Evolutionary conservation across 2,888 invertebrate genomes (phyloP).

Genomic region (Amiota communis): DNA sequence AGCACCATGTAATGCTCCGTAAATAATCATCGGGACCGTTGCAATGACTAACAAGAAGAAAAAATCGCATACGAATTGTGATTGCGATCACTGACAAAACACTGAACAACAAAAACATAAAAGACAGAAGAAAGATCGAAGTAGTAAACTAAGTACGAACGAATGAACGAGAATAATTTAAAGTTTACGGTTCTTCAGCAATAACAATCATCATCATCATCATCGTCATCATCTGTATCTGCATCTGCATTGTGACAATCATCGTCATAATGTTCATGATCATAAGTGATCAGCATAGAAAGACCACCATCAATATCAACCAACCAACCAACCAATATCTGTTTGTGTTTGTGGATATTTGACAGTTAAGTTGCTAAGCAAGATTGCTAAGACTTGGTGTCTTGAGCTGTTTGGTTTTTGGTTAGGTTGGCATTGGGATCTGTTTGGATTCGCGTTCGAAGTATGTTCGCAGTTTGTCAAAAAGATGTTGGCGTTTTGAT

Average conservation of each 20-base stretch:
- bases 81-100: constrained; percentile 9
- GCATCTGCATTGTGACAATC: too few species aligned
- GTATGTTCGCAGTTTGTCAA: constrained; percentile 47
- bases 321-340: too few species aligned
- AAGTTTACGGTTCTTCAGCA: constrained; percentile 24
- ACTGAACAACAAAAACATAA: background rate
- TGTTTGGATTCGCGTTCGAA: background rate
- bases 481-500: constrained; percentile 63
- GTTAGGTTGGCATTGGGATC: background rate
- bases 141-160: background rate
- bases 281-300: too few species aligned
- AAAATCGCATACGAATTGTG: constrained; percentile 3
- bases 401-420: too few species aligned
- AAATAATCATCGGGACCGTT: constrained; percentile 18
- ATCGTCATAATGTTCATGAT: too few species aligned
- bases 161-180: background rate
- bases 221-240: too few species aligned
- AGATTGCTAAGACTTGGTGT: background rate
- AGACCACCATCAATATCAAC: constrained; percentile 9
- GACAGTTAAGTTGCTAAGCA: constrained; percentile 6
- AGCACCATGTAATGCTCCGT: constrained; percentile 21
- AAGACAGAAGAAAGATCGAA: background rate
- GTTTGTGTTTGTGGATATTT: constrained; percentile 17
- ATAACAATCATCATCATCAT: background rate
- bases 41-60: constrained; percentile 12